Base-by-base conservation (phyloP, 2,888 invertebrate species). In the Fissipunctia ypsillon region DNA sequence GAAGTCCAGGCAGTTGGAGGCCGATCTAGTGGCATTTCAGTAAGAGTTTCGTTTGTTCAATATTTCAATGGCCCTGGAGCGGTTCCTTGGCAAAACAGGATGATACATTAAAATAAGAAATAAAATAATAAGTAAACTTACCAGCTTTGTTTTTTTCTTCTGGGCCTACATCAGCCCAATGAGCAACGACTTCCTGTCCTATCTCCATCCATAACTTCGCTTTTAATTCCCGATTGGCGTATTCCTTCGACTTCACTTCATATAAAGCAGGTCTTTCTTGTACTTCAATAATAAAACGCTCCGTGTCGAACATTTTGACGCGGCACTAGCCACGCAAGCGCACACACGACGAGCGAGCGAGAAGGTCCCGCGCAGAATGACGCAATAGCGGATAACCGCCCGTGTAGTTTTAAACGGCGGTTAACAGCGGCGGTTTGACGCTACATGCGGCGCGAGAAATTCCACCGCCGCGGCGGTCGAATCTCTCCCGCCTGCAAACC, bases 401-500 rank as follows among this genome's bases (percentile, higher is more conserved):
- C 57, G 57, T 57, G 57, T 57, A 57, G 57, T 57, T 57, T 57
- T 14, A 25, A 52, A 52, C 59, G 69, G n/a, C 70, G 75, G 75
- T 75, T 48, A 75, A 52, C 70, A 66, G 70, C 66, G 60, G 69
- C 66, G 66, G 70, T 75, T 75, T 75, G 75, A 70, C 75, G 70
- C 60, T 75, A 66, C 75, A 75, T 75, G 75, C 70, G 70, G n/a
- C n/a, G n/a, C n/a, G n/a, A n/a, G n/a, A n/a, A n/a, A n/a, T n/a
- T n/a, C n/a, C n/a, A n/a, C n/a, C n/a, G n/a, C n/a, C n/a, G n/a
- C n/a, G n/a, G 75, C 75, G 70, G 75, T 70, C 70, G 75, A 31
- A 66, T 70, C 56, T 70, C 61, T 63, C 56, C 63, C 70, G 63
- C 54, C 70, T 72, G 71, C 52, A 57, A 68, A 56, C 54, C 68